Evolutionary conservation across 2,888 invertebrate genomes (phyloP).

Genomic region (Phragmatobia fuliginosa): DNA sequence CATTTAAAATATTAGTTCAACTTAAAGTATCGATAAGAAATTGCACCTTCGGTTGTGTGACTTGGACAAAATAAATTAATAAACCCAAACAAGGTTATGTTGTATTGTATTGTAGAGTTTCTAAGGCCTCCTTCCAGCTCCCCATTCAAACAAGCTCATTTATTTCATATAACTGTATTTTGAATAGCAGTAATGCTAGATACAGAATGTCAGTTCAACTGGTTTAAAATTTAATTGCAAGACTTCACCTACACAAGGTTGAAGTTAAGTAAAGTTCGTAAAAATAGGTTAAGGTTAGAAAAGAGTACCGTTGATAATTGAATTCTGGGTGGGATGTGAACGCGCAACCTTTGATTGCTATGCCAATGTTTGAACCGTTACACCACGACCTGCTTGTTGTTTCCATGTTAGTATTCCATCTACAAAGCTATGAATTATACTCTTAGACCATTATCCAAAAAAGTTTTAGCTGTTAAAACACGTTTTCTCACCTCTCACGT

Average conservation of each 20-base stretch:
- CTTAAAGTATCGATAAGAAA: background rate
- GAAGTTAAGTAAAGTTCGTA: background rate
- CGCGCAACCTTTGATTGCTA: constrained; percentile 5
- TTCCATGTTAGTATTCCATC: constrained; percentile 8
- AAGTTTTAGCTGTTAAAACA: constrained; percentile 11
- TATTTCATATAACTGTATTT: constrained; percentile 1
- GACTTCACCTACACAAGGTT: background rate
- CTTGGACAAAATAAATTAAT: background rate
- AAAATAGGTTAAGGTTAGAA: constrained; percentile 2
- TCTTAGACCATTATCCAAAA: constrained; percentile 12
- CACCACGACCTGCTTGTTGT: constrained; percentile 12
- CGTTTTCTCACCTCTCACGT: constrained; percentile 13
- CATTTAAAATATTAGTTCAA: background rate
- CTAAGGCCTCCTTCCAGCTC: background rate
- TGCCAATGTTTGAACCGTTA: constrained; percentile 11
- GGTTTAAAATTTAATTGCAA: constrained; percentile 2
- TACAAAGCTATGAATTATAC: constrained; percentile 2
- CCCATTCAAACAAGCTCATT: background rate
- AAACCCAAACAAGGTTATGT: background rate
- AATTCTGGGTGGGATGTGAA: background rate
- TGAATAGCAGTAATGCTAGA: background rate
- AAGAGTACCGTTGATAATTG: constrained; percentile 2
- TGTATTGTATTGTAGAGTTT: background rate
- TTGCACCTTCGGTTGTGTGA: background rate
- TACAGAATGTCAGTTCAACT: background rate